These are phyloP conservation scores for Operophtera brumata DNA, from an alignment of 2,888 invertebrate species.

Conservation along the genomic window DNA sequence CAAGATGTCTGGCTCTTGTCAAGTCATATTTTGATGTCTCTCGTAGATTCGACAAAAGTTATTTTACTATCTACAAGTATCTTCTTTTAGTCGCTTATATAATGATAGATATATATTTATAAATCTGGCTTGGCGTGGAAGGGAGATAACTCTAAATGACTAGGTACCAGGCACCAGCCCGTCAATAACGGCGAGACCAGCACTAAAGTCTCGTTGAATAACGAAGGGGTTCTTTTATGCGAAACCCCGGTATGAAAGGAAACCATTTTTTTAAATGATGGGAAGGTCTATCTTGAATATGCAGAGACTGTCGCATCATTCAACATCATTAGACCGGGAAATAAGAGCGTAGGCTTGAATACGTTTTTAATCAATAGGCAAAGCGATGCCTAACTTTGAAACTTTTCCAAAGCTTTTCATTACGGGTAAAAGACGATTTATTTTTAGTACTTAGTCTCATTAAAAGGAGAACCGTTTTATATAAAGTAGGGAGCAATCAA, in stretches of 20 bases:
- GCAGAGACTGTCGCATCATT: conserved; percentile 67
- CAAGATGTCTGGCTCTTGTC: conserved; percentile 7
- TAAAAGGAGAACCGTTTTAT: conserved; percentile 51
- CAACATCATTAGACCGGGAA: conserved; percentile 71
- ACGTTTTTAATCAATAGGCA: conserved; percentile 43
- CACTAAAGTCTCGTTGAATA: conserved; percentile 70
- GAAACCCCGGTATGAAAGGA: conserved; percentile 62
- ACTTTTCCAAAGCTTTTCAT: conserved; percentile 24
- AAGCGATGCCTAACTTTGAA: conserved; percentile 22
- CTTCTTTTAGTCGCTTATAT: background rate
- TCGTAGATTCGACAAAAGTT: background rate
- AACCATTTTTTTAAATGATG: conserved; percentile 70
- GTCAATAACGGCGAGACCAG: conserved; percentile 39
- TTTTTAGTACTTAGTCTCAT: conserved; percentile 35
- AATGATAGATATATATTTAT: conserved; percentile 16
- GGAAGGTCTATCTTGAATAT: conserved; percentile 66
- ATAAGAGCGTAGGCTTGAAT: conserved; percentile 56
- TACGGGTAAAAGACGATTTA: conserved; percentile 24
- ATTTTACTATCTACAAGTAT: background rate
- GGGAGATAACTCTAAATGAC: conserved; percentile 44
- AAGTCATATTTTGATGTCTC: conserved; percentile 1
- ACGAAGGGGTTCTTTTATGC: conserved; percentile 71
- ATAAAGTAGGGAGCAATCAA: conserved; percentile 64
- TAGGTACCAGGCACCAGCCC: conserved; percentile 35
- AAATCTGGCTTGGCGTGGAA: conserved; percentile 35